phyloP scores from a whole-genome alignment of 64 coral and sea anemone species.

The Catalaphyllia jardinei region DNA sequence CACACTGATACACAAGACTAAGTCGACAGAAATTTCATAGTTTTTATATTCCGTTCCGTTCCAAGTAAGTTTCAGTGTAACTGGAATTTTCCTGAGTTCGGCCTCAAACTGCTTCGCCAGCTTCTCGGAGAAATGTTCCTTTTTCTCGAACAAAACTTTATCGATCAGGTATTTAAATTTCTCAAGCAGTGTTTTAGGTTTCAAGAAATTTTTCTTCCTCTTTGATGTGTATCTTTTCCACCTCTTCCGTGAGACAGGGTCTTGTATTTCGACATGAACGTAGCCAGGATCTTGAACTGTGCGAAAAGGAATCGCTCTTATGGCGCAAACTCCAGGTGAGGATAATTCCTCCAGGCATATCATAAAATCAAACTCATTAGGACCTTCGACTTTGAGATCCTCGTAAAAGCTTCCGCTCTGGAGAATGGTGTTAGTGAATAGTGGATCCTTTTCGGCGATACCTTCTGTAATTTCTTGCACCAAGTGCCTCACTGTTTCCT shows the following conservation, averaged over 20 bases:
- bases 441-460: conserved; percentile 10
- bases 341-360: conserved; percentile 58
- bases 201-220: conserved; percentile 41
- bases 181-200: conserved; percentile 39
- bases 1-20: conserved; percentile 49
- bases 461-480: conserved; percentile 40
- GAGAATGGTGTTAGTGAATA: conserved; percentile 46
- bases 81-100: conserved; percentile 66
- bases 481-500: conserved; percentile 40
- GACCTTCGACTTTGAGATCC: conserved; percentile 68
- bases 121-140: not conserved
- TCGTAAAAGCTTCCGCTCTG: conserved; percentile 66
- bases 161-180: conserved; percentile 33
- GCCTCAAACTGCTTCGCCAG: not conserved
- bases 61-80: conserved; percentile 52
- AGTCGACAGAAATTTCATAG: conserved; percentile 60
- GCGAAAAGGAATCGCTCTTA: conserved; percentile 58
- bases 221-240: conserved; percentile 59
- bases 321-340: conserved; percentile 22
- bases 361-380: conserved; percentile 76
- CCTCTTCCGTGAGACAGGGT: not conserved
- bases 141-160: not conserved
- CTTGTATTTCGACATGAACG: conserved; percentile 43
- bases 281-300: conserved; percentile 68
- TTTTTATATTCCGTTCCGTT: conserved; percentile 44